Evolutionary conservation across 2,888 invertebrate genomes (phyloP).

Genomic region (Caenorhabditis sp.): DNA sequence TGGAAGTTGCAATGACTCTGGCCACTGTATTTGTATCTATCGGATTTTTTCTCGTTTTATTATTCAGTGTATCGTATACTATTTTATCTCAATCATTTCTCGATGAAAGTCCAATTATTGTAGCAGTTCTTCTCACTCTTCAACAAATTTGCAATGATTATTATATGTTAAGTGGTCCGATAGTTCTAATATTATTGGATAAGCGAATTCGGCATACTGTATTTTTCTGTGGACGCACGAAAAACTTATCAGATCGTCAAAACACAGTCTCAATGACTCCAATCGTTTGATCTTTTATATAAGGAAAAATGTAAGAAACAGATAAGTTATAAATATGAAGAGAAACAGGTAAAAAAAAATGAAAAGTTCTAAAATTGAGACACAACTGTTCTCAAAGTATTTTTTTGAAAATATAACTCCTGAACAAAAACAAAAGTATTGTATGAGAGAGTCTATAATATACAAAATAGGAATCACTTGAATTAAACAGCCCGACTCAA

Average conservation of each 20-base stretch:
- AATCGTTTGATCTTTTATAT: too few relatives aligned
- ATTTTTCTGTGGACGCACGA: not conserved
- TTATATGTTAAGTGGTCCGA: not conserved
- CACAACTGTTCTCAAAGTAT: too few relatives aligned
- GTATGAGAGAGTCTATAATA: too few relatives aligned
- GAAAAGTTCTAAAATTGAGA: too few relatives aligned
- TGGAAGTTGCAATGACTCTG: not conserved
- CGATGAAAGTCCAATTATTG: not conserved
- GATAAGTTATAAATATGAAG: too few relatives aligned
- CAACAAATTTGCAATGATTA: not conserved
- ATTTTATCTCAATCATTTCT: not conserved
- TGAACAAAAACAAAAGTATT: too few relatives aligned
- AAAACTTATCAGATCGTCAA: not conserved
- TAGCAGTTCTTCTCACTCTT: not conserved
- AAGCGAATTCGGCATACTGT: not conserved
- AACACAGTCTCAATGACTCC: not conserved
- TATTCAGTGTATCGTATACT: not conserved
- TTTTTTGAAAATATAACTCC: too few relatives aligned
- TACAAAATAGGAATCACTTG: too few relatives aligned
- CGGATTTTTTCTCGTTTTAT: not conserved
- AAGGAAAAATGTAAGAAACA: too few relatives aligned
- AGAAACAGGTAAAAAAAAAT: too few relatives aligned
- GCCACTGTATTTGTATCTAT: not conserved
- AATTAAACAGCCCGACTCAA: too few relatives aligned
- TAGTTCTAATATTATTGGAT: not conserved